These are phyloP conservation scores for Labrus mixtus DNA, from an alignment of 2,113 vertebrate species.

Conservation along the genomic window DNA sequence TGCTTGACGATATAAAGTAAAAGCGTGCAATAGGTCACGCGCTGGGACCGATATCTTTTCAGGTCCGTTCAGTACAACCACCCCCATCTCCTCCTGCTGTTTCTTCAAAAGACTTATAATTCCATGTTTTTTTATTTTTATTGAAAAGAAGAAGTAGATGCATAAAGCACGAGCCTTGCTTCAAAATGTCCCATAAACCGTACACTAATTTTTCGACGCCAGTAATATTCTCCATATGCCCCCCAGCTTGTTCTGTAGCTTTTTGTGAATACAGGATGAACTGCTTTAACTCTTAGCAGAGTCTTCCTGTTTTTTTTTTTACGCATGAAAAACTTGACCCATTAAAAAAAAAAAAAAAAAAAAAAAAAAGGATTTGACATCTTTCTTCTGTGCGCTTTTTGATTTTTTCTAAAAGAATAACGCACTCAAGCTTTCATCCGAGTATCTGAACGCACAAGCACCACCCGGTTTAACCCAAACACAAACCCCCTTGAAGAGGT, in stretches of 20 bases:
- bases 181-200: neutral
- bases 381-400: neutral
- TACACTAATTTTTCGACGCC: neutral
- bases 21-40: too few relatives aligned
- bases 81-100: too few relatives aligned
- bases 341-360: neutral
- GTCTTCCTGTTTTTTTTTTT: too few relatives aligned
- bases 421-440: neutral
- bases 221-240: neutral
- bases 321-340: neutral
- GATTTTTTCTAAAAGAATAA: neutral
- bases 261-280: neutral
- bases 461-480: conserved; percentile 21
- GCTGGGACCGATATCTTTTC: neutral
- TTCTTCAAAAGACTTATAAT: neutral
- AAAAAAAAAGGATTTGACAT: neutral
- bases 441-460: conserved; percentile 2
- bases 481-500: conserved; percentile 4
- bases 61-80: neutral
- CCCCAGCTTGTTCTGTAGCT: neutral
- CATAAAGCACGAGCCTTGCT: neutral
- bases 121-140: neutral
- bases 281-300: neutral
- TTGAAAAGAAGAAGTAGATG: neutral
- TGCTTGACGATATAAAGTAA: too few relatives aligned